phyloP scores from a whole-genome alignment of 1,140 invertebrate genomes.

The Philopotamus ludificatus region DNA sequence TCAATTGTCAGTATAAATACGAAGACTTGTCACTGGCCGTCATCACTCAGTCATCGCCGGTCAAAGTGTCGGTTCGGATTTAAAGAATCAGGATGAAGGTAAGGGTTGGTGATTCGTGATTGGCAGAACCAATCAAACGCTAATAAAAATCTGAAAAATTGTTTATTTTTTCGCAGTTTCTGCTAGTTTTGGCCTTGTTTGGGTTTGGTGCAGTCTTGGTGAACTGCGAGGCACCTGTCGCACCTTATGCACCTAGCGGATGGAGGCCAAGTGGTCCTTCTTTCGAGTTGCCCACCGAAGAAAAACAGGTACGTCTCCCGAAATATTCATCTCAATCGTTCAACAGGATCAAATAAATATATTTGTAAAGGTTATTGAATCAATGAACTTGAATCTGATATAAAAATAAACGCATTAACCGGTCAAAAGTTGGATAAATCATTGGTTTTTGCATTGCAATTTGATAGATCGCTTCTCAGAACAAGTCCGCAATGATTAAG shows the following conservation, averaged over 20 bases:
- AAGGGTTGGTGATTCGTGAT: background rate
- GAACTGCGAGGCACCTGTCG: slow-evolving; percentile 41
- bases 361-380: no score
- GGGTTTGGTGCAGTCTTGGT: slow-evolving; percentile 41
- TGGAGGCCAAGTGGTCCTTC: slow-evolving; percentile 59
- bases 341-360: no score
- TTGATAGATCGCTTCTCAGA: no score
- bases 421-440: no score
- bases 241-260: slow-evolving; percentile 56
- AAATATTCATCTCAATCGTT: no score
- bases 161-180: background rate
- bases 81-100: slow-evolving; percentile 12
- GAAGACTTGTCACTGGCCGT: slow-evolving; percentile 4
- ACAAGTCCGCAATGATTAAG: no score
- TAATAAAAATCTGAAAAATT: background rate
- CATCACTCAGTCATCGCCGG: slow-evolving; percentile 15
- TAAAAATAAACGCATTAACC: no score
- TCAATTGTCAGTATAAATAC: slow-evolving; percentile 25
- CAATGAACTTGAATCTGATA: no score
- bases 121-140: background rate
- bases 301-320: slow-evolving; percentile 6
- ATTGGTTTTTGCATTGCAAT: no score
- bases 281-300: slow-evolving; percentile 56
- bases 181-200: slow-evolving; percentile 43
- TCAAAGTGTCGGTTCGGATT: slow-evolving; percentile 1